phyloP scores from a whole-genome alignment of 2,113 vertebrate species.

The Diglossa brunneiventris region DNA sequence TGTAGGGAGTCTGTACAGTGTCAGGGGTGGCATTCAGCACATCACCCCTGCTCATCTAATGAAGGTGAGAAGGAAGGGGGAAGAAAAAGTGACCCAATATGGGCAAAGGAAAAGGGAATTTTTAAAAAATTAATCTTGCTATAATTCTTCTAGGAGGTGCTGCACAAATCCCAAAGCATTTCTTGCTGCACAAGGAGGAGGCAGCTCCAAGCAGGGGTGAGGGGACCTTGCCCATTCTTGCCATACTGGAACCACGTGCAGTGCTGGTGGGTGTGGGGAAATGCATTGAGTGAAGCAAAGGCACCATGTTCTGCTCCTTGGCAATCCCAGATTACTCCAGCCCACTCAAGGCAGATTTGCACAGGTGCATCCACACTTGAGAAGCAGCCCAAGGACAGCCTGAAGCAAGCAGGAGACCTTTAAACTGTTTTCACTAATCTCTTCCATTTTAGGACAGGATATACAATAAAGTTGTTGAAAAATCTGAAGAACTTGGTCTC shows the following conservation, averaged over 20 bases:
- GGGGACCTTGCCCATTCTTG: background rate
- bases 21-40: background rate
- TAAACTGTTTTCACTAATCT: background rate
- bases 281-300: background rate
- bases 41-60: background rate
- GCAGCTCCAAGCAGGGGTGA: background rate
- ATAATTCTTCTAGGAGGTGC: background rate
- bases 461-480: background rate
- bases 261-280: accelerated
- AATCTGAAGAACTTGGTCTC: background rate
- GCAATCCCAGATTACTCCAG: background rate
- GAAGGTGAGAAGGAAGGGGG: background rate
- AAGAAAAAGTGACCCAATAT: background rate
- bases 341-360: background rate
- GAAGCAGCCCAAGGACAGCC: background rate
- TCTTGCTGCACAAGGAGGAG: background rate
- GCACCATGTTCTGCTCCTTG: background rate
- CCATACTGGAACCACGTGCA: accelerated
- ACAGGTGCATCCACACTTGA: background rate
- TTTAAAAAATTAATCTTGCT: background rate
- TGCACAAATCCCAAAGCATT: background rate
- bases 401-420: background rate
- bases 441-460: background rate
- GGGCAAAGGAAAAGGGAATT: background rate
- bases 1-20: background rate